Evolutionary conservation across 2,797 vertebrate genomes (phyloP).

Genomic region (Poecilia velifera): DNA sequence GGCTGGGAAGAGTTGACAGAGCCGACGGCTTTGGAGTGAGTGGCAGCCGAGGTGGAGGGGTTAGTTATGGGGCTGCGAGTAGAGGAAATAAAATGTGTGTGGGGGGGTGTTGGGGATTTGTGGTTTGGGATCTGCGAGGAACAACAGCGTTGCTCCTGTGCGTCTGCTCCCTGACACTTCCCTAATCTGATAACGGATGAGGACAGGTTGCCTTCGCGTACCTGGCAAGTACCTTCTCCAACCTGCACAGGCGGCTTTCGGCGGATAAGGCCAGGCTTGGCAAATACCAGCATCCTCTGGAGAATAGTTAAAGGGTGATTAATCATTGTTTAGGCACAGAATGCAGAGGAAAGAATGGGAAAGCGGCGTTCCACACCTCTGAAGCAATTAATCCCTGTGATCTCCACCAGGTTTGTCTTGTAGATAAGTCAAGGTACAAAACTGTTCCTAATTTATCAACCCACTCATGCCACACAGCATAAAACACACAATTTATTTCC

Average conservation of each 20-base stretch:
- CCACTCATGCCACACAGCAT: constrained; percentile 98
- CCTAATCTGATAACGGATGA: constrained; percentile 99
- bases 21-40: constrained; percentile 63
- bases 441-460: constrained; percentile 99
- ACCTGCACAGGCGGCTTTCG: constrained; percentile 91
- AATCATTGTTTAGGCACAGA: constrained; percentile 99
- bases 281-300: constrained; percentile 94
- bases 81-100: constrained; percentile 25
- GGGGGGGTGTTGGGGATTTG: constrained; percentile 36
- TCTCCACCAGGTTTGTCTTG: constrained; percentile 99
- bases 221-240: constrained; percentile 84
- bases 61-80: constrained; percentile 21
- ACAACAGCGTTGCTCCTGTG: constrained; percentile 83
- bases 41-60: constrained; percentile 53
- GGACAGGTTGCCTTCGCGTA: constrained; percentile 93
- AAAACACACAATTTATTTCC: constrained; percentile 99
- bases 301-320: constrained; percentile 99
- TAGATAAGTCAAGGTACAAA: constrained; percentile 99
- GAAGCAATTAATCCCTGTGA: constrained; percentile 99
- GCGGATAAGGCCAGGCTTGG: constrained; percentile 98
- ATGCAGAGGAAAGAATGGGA: constrained; percentile 96
- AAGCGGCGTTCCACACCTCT: constrained; percentile 99
- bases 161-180: constrained; percentile 91
- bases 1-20: constrained; percentile 52
- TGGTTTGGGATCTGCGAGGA: constrained; percentile 67